Percentiles rank a stretch among this genome's conserved stretches.
Evolutionary conservation across 2,888 invertebrate genomes (phyloP).

Genomic region (Agrochola litura): DNA sequence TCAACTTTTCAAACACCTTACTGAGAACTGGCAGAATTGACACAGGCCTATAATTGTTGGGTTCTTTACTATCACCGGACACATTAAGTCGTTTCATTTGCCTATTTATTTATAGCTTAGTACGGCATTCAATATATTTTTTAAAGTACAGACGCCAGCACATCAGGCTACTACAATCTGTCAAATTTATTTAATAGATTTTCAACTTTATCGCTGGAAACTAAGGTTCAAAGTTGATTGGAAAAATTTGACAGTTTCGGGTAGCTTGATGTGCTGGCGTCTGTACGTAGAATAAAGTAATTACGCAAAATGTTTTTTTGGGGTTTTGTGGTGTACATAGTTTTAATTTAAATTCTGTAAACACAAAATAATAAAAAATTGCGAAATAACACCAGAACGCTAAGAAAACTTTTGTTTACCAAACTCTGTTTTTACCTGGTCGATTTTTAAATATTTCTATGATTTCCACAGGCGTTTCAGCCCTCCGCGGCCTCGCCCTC

Average conservation of each 20-base stretch:
- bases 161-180: too few relatives aligned
- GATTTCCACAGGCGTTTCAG: constrained; percentile 93
- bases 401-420: background rate
- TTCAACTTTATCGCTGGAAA: too few relatives aligned
- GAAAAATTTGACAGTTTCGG: too few relatives aligned
- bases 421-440: background rate
- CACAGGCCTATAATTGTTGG: too few relatives aligned
- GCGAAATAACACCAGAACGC: background rate
- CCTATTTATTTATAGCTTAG: background rate
- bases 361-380: background rate
- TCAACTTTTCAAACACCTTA: too few relatives aligned
- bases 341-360: background rate
- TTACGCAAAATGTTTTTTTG: background rate
- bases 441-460: background rate
- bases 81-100: background rate
- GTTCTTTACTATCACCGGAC: too few relatives aligned
- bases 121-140: too few relatives aligned
- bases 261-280: too few relatives aligned
- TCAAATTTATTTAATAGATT: too few relatives aligned
- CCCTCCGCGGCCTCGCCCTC: constrained; percentile 96
- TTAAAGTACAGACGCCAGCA: too few relatives aligned
- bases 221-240: too few relatives aligned
- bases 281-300: background rate
- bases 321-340: background rate
- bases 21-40: too few relatives aligned